Base-by-base conservation (phyloP, 2,888 invertebrate species). In the Mythimna pallens region DNA sequence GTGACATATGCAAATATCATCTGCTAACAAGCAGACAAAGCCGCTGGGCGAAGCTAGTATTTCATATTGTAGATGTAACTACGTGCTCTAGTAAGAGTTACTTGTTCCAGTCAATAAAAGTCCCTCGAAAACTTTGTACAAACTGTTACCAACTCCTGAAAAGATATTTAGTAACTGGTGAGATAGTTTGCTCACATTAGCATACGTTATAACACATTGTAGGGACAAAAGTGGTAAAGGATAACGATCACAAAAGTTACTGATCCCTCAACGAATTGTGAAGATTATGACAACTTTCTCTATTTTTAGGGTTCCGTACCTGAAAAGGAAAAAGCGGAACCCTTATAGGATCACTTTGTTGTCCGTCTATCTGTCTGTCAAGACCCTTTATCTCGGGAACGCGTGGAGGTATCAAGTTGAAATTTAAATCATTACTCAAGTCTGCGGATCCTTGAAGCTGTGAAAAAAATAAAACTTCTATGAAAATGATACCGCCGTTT, bases 201-300 rank as follows among this genome's bases (percentile, higher is more conserved):
- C 73, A 66, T 74, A 76, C 75, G 43, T 65, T 75, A 54, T 30
- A 22, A 74, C 61, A 62, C 36, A 68, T 76, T 43, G 30, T 22
- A 14, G 12, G 20, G 67, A 76, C 14, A 40, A 68, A 61, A 67
- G n/a, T 61, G 3, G 6, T 3, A 0, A 22, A 54, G 14, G 17
- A 52, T 6, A 54, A 59, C 20, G 43, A 14, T 34, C 12, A n/a
- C 7, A 34, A 25, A 66, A 54, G 68, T 59, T 52, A 43, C 34
- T 8, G 3, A 22, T 22, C 50, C 22, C 9, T 65, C 30, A 6
- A 25, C 3, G 7, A 55, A 70, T 7, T 70, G 40, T 30, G 55
- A 30, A 73, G 17, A 25, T 55, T 55, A 22, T 47, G n/a, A 20
- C 12, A 10, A n/a, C 25, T 67, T 55, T 20, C 10, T 22, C 40